These are phyloP conservation scores for Valencia hispanica DNA, from an alignment of 2,797 vertebrate species.

Conservation along the genomic window DNA sequence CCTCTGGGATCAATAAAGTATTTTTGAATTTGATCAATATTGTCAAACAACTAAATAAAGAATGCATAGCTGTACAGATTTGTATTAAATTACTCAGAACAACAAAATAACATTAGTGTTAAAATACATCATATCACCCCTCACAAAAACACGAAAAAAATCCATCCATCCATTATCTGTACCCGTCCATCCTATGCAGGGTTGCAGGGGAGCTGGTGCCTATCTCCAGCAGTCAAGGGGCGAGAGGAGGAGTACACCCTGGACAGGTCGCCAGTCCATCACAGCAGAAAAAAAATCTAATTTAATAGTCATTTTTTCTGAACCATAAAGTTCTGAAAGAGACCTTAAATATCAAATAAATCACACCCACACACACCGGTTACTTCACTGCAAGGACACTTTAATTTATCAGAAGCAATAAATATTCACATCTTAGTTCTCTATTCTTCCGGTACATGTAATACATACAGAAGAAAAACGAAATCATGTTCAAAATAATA, in stretches of 20 bases:
- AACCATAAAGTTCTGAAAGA: neutral
- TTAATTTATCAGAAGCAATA: constrained; percentile 88
- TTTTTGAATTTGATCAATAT: neutral
- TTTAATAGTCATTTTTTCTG: neutral
- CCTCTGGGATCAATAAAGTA: too few relatives aligned
- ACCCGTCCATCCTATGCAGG: too few relatives aligned
- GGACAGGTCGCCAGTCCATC: too few relatives aligned
- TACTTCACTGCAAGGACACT: constrained; percentile 84
- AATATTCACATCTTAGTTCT: constrained; percentile 86
- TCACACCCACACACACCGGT: constrained; percentile 46
- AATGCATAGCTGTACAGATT: neutral
- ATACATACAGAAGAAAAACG: constrained; percentile 80
- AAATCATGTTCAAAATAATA: constrained; percentile 81
- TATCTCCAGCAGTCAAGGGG: too few relatives aligned
- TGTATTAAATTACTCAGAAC: neutral
- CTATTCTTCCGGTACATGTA: constrained; percentile 81
- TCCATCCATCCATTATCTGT: too few relatives aligned
- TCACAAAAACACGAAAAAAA: too few relatives aligned
- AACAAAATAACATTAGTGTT: neutral
- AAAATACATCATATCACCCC: neutral
- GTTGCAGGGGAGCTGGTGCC: too few relatives aligned
- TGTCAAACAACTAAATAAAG: neutral
- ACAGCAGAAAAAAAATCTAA: neutral
- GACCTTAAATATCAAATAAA: constrained; percentile 22
- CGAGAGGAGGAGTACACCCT: too few relatives aligned